These are phyloP conservation scores for Scelioninae gen. 1 DNA, from an alignment of 2,888 invertebrate genomes.

Conservation along the genomic window DNA sequence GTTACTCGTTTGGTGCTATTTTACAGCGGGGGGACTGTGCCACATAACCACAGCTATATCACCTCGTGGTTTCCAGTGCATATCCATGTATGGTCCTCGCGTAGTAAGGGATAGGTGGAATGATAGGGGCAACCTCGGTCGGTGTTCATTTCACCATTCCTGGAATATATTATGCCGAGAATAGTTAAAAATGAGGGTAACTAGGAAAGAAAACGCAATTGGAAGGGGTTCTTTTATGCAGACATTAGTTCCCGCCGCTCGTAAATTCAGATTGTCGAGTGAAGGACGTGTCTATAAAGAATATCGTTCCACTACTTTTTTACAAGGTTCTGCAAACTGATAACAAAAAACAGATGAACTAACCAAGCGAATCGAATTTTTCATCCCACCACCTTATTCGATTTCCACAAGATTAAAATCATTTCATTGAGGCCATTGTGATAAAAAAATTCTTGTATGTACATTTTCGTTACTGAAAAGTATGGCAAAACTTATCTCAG, in stretches of 20 bases:
- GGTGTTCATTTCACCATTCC: slow-evolving; percentile 72
- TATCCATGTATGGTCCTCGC: slow-evolving; percentile 56
- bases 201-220: slow-evolving; percentile 35
- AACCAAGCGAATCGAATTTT: slow-evolving; percentile 13
- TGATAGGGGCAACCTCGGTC: slow-evolving; percentile 49
- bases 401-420: background rate
- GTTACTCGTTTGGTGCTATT: slow-evolving; percentile 74
- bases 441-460: background rate
- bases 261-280: slow-evolving; percentile 56
- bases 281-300: slow-evolving; percentile 48
- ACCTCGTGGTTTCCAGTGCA: slow-evolving; percentile 75
- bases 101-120: slow-evolving; percentile 29
- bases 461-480: background rate
- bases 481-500: background rate
- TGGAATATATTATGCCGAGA: slow-evolving; percentile 73
- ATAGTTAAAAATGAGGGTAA: slow-evolving; percentile 48
- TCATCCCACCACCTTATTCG: slow-evolving; percentile 7
- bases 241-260: slow-evolving; percentile 57
- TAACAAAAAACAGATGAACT: slow-evolving; percentile 28
- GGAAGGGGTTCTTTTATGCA: slow-evolving; percentile 37
- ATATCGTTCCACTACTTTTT: slow-evolving; percentile 42
- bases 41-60: slow-evolving; percentile 77
- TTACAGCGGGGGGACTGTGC: slow-evolving; percentile 70
- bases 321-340: slow-evolving; percentile 13
- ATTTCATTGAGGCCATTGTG: no score